A percentile compares a stretch with the other conserved stretches of the same genome.
phyloP scores from a whole-genome alignment of 1,140 invertebrate species.

The Drosophila subpulchrella region DNA sequence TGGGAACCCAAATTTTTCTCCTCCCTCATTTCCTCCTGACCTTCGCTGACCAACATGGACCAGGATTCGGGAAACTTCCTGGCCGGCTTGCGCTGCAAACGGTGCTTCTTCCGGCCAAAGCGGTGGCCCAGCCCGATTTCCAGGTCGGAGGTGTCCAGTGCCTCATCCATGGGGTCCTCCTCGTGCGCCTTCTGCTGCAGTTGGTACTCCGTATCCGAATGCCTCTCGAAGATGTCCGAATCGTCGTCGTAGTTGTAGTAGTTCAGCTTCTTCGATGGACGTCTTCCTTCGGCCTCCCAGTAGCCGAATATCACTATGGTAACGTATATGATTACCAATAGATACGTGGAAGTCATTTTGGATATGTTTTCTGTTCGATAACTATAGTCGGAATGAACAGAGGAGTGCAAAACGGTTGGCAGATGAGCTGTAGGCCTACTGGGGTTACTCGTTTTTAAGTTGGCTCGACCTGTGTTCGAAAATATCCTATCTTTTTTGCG shows the following conservation, averaged over 20 bases:
- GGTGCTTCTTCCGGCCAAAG: neutral
- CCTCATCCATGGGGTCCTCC: neutral
- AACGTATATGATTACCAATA: neutral
- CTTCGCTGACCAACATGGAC: neutral
- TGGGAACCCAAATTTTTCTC: no score
- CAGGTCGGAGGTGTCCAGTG: neutral
- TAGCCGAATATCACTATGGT: neutral
- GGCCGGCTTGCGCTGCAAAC: neutral
- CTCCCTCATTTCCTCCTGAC: no score
- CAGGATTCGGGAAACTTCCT: neutral
- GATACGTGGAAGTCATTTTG: slow-evolving; percentile 2
- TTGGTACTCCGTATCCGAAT: no score
- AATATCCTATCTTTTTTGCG: no score
- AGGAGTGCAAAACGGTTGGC: neutral
- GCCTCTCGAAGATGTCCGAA: neutral
- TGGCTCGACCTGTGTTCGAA: no score
- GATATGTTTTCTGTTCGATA: neutral
- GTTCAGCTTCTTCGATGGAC: neutral
- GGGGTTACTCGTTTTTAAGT: no score
- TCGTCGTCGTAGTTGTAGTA: slow-evolving; percentile 12
- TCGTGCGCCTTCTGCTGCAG: neutral
- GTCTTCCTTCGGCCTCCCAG: neutral
- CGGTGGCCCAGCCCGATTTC: neutral
- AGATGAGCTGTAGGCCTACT: neutral
- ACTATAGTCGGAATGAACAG: neutral